phyloP scores from a whole-genome alignment of 2,888 invertebrate genomes.

The Polymixis flavicincta region DNA sequence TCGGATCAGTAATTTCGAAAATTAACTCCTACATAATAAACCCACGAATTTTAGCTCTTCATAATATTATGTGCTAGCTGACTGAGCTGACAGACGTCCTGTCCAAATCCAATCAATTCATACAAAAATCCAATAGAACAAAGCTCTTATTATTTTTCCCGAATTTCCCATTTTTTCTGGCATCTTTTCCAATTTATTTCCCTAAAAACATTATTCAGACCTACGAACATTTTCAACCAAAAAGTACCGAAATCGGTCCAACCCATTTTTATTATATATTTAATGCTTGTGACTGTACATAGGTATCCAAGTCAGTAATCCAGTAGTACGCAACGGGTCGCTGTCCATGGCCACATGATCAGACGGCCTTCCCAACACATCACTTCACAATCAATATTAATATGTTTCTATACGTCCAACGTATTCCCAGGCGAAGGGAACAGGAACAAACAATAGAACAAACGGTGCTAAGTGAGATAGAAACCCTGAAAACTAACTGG shows the following conservation, averaged over 20 bases:
- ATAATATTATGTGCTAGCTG: neutral
- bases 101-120: neutral
- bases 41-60: neutral
- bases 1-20: neutral
- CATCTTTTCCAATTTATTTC: too few relatives aligned
- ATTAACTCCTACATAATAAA: neutral
- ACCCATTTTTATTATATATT: neutral
- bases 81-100: neutral
- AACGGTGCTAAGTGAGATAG: constrained; percentile 38
- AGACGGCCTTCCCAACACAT: constrained; percentile 57
- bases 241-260: neutral
- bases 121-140: too few relatives aligned
- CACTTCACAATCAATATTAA: constrained; percentile 63
- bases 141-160: too few relatives aligned
- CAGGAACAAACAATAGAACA: constrained; percentile 45
- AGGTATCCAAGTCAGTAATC: neutral
- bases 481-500: constrained; percentile 48
- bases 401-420: constrained; percentile 35
- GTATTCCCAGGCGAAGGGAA: constrained; percentile 43
- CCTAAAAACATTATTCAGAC: too few relatives aligned
- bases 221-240: too few relatives aligned
- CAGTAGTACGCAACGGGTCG: constrained; percentile 26
- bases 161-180: too few relatives aligned
- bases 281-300: neutral
- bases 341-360: constrained; percentile 57